Percentiles rank a stretch among this genome's conserved stretches.
phyloP scores from a whole-genome alignment of 1,140 invertebrate genomes.

The Calephelis nemesis region DNA sequence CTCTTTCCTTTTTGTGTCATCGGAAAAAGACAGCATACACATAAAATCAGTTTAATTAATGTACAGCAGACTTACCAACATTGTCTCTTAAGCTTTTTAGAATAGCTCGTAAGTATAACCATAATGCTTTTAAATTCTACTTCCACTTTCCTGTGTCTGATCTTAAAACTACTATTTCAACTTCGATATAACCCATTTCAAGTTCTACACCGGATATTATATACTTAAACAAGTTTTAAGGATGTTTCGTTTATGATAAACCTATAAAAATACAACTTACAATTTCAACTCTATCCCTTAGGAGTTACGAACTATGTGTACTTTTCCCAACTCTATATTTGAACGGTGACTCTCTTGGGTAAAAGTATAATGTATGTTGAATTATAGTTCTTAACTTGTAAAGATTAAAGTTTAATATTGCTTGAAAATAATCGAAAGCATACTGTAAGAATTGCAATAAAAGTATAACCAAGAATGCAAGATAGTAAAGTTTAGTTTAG shows the following conservation, averaged over 20 bases:
- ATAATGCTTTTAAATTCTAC: no score
- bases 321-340: constrained; percentile 4
- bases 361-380: not conserved
- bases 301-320: not conserved
- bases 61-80: no score
- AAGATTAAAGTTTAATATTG: not conserved
- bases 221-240: constrained; percentile 38
- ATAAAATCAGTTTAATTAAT: no score
- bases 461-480: constrained; percentile 29
- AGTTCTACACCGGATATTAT: constrained; percentile 38
- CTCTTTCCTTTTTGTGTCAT: no score
- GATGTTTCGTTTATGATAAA: constrained; percentile 14
- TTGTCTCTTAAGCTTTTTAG: no score
- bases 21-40: no score
- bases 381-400: not conserved
- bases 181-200: constrained; percentile 19
- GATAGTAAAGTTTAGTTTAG: constrained; percentile 28
- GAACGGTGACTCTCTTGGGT: not conserved
- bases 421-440: constrained; percentile 30
- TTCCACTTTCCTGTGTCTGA: not conserved
- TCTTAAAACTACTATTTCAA: constrained; percentile 17
- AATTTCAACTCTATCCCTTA: constrained; percentile 8
- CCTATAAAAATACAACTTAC: constrained; percentile 4
- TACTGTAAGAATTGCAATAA: constrained; percentile 27
- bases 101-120: no score